phyloP scores from a whole-genome alignment of 2,113 vertebrate genomes.

The Psophia crepitans region DNA sequence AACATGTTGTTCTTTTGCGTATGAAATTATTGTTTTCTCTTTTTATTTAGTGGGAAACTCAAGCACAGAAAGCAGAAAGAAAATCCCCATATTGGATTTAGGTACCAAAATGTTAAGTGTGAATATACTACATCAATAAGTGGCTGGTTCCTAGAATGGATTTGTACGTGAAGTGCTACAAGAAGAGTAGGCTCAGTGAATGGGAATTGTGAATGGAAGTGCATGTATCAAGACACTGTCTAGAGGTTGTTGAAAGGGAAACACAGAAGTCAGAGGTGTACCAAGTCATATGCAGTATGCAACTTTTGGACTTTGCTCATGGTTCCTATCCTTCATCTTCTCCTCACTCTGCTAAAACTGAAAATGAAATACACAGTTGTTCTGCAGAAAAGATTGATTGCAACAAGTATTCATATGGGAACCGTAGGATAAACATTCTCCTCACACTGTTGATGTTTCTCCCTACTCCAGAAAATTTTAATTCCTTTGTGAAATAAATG shows the following conservation, averaged over 20 bases:
- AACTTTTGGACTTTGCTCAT: background rate
- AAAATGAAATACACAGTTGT: background rate
- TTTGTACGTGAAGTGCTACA: background rate
- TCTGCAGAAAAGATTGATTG: background rate
- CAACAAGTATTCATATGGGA: background rate
- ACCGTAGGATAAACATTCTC: background rate
- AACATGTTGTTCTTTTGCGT: background rate
- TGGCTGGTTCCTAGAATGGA: background rate
- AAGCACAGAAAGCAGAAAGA: background rate
- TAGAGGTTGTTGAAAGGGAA: background rate
- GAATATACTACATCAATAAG: background rate
- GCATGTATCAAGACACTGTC: background rate
- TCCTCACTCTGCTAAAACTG: background rate
- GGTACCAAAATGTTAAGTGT: background rate
- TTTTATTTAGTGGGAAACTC: background rate
- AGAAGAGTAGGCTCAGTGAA: background rate
- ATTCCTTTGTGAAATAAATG: background rate
- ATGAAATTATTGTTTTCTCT: background rate
- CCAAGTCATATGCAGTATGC: background rate
- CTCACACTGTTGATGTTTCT: background rate
- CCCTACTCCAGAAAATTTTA: background rate
- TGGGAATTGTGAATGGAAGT: background rate
- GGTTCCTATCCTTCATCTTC: background rate
- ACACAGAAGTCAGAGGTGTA: background rate
- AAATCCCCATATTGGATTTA: background rate